Percentiles rank a stretch among this genome's conserved stretches.
These are phyloP conservation scores for Bombycilla garrulus DNA, from an alignment of 2,113 vertebrate species.

Conservation along the genomic window DNA sequence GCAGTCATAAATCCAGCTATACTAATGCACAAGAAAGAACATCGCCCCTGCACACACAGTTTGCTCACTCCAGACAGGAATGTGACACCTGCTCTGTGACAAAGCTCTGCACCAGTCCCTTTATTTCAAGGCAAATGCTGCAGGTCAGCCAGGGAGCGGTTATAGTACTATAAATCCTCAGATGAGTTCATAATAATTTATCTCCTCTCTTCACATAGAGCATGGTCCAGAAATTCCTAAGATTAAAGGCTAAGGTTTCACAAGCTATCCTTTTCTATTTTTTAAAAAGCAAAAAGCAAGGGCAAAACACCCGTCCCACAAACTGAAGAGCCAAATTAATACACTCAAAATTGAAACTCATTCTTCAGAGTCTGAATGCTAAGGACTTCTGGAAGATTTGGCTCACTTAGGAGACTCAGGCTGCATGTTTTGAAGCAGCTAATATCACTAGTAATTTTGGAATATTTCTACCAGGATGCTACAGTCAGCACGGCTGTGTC, in stretches of 20 bases:
- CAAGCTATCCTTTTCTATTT: neutral
- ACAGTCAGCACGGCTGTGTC: neutral
- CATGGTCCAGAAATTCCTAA: neutral
- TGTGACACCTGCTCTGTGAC: neutral
- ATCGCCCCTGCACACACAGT: neutral
- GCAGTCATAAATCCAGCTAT: neutral
- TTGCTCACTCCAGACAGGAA: neutral
- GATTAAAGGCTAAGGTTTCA: neutral
- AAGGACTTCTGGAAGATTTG: neutral
- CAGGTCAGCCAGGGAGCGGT: neutral
- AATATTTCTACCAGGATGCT: neutral
- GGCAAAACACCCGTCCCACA: neutral
- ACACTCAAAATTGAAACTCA: neutral
- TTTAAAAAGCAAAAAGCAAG: too few species aligned
- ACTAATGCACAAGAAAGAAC: neutral
- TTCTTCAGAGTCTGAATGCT: neutral
- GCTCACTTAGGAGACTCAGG: neutral
- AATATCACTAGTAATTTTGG: neutral
- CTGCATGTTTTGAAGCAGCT: neutral
- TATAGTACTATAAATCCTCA: neutral
- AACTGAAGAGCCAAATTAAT: neutral
- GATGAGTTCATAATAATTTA: neutral
- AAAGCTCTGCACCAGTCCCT: neutral
- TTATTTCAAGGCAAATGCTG: neutral
- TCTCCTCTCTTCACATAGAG: neutral